Evolutionary conservation across 2,113 vertebrate species (phyloP).

Genomic region (human): GRCh38 chr5:28280501-28281000

Average conservation of each 20-base stretch:
- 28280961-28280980: background rate
- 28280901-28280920: background rate
- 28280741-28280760: background rate
- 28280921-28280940: background rate
- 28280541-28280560: background rate
- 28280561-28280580: background rate
- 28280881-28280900: background rate
- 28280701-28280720: too few relatives aligned
- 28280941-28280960: background rate
- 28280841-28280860: background rate
- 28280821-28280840: background rate
- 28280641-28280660: background rate
- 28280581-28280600: background rate
- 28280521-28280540: background rate
- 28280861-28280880: background rate
- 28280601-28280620: background rate
- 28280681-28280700: background rate
- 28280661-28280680: background rate
- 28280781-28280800: background rate
- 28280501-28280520: background rate
- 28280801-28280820: background rate
- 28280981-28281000: background rate
- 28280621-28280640: background rate
- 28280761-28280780: background rate
- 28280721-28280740: background rate